Percentiles rank a stretch among this genome's conserved stretches.
These are phyloP conservation scores for Sebastes iracundus DNA, from an alignment of 2,797 vertebrate genomes.

Conservation along the genomic window DNA sequence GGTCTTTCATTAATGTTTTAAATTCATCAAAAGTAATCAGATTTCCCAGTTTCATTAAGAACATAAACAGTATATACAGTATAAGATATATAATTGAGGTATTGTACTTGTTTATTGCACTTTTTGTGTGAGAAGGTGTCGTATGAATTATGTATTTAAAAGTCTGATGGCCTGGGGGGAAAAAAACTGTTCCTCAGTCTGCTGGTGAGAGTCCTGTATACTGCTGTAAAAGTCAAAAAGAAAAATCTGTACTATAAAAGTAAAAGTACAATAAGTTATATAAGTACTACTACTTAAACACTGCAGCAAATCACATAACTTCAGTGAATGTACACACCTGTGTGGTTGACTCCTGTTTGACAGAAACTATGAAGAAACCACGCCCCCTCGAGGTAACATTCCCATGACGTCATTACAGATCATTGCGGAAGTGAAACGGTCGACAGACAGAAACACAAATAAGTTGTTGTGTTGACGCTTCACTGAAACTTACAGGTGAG, in stretches of 20 bases:
- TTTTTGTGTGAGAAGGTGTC: too few relatives aligned
- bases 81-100: too few relatives aligned
- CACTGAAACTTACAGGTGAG: slow-evolving; percentile 39
- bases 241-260: neutral
- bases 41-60: too few relatives aligned
- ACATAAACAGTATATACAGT: too few relatives aligned
- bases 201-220: rapidly evolving
- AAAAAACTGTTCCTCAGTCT: too few relatives aligned
- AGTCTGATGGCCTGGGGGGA: too few relatives aligned
- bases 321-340: neutral
- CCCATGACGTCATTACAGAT: slow-evolving; percentile 55
- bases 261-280: neutral
- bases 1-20: too few relatives aligned
- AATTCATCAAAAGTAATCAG: too few relatives aligned
- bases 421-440: slow-evolving; percentile 69
- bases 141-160: too few relatives aligned
- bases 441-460: slow-evolving; percentile 43
- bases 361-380: neutral
- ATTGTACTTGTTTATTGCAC: too few relatives aligned
- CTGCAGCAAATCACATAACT: neutral
- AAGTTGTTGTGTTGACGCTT: slow-evolving; percentile 46
- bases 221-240: neutral
- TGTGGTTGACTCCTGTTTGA: neutral
- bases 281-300: neutral
- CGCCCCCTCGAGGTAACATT: slow-evolving; percentile 36